phyloP scores from a whole-genome alignment of 2,797 vertebrate species.

The Gambusia yucatana region DNA sequence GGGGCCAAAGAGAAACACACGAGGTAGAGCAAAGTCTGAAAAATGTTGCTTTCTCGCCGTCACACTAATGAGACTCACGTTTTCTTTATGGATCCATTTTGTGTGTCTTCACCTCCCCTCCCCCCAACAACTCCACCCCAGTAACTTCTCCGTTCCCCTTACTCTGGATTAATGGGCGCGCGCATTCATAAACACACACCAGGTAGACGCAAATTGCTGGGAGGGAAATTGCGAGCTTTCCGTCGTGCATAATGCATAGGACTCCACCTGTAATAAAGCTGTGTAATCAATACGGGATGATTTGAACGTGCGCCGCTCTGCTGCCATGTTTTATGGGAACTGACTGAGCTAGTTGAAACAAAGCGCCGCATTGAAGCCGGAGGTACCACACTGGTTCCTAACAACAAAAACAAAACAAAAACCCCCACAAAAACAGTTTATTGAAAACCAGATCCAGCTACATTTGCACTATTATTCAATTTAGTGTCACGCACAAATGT shows the following conservation, averaged over 20 bases:
- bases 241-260: slow-evolving; percentile 36
- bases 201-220: slow-evolving; percentile 28
- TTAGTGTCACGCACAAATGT: not conserved
- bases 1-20: slow-evolving; percentile 25
- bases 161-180: slow-evolving; percentile 30
- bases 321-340: slow-evolving; percentile 8
- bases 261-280: slow-evolving; percentile 27
- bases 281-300: slow-evolving; percentile 37
- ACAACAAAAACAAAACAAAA: not conserved
- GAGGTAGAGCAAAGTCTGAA: slow-evolving; percentile 44
- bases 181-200: slow-evolving; percentile 33
- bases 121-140: not conserved
- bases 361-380: not conserved
- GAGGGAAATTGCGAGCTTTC: slow-evolving; percentile 25
- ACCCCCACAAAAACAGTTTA: not conserved
- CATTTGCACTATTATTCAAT: not conserved
- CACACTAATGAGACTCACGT: slow-evolving; percentile 58
- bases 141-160: slow-evolving; percentile 31
- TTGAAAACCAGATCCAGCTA: not conserved
- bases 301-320: slow-evolving; percentile 35
- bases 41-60: slow-evolving; percentile 40
- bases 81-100: slow-evolving; percentile 52
- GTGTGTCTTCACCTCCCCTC: slow-evolving; percentile 5
- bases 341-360: slow-evolving; percentile 7
- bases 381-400: not conserved